Conservation (phyloP, 2,113 vertebrate genomes). For the Vulpes vulpes region DNA sequence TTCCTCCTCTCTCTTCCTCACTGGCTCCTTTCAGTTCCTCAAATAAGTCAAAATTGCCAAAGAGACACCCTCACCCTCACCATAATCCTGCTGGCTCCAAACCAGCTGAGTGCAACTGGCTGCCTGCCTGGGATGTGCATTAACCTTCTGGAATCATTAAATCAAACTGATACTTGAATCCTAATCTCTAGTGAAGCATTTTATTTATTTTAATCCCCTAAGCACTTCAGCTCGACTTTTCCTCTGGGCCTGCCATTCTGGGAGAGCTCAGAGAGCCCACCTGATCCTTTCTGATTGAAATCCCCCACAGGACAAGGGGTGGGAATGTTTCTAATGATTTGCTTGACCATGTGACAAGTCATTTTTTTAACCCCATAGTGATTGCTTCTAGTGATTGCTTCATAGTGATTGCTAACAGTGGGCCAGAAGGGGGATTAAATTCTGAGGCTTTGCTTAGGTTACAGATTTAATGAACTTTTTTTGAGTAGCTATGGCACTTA, state of each 20-base stretch:
- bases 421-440: background rate
- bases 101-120: slow-evolving; percentile 60
- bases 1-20: background rate
- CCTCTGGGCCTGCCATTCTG: slow-evolving; percentile 44
- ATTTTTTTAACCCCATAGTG: background rate
- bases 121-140: slow-evolving; percentile 38
- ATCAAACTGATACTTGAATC: slow-evolving; percentile 57
- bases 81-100: background rate
- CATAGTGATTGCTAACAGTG: too few species aligned
- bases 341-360: background rate
- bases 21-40: background rate
- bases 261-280: slow-evolving; percentile 5
- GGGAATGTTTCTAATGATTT: background rate
- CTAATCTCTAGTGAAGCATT: slow-evolving; percentile 73
- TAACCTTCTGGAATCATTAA: slow-evolving; percentile 68
- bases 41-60: background rate
- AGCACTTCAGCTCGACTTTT: slow-evolving; percentile 5
- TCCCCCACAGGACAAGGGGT: background rate
- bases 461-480: background rate
- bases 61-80: background rate
- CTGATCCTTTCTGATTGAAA: slow-evolving; percentile 57
- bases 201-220: slow-evolving; percentile 74
- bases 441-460: background rate
- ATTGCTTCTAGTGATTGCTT: background rate
- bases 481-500: too few species aligned